Percentiles rank a stretch among this genome's conserved stretches.
phyloP scores from a whole-genome alignment of 1,140 invertebrate species.

The Zaprionus capensis region DNA sequence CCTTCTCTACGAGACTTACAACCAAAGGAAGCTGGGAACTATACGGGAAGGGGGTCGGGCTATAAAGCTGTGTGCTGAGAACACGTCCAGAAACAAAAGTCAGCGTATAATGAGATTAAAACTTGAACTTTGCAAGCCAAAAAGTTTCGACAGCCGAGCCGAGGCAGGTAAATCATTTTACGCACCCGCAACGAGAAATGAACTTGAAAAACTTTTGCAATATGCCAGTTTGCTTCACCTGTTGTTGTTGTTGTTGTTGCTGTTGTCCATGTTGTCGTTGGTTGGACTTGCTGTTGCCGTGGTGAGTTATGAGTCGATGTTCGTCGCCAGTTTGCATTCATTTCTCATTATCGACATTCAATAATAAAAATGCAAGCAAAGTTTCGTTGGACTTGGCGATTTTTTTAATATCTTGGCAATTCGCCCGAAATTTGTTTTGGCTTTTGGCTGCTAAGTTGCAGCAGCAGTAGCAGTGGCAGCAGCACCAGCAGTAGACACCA shows the following conservation, averaged over 20 bases:
- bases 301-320: conserved; percentile 55
- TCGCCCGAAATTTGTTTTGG: conserved; percentile 63
- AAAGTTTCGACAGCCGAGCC: conserved; percentile 74
- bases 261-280: neutral
- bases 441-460: conserved; percentile 68
- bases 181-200: conserved; percentile 76
- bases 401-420: conserved; percentile 68
- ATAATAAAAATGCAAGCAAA: conserved; percentile 64
- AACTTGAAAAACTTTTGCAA: conserved; percentile 77
- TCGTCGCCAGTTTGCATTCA: conserved; percentile 61
- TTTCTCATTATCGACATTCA: conserved; percentile 79
- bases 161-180: conserved; percentile 80
- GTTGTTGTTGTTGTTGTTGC: neutral
- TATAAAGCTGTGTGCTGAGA: conserved; percentile 12
- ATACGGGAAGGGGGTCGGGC: neutral
- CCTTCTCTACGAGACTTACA: conserved; percentile 29
- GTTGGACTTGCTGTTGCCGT: neutral
- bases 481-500: conserved; percentile 60
- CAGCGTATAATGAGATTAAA: conserved; percentile 83
- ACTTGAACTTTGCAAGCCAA: conserved; percentile 76
- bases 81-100: conserved; percentile 77
- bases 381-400: conserved; percentile 41
- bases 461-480: conserved; percentile 4
- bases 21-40: neutral
- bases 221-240: conserved; percentile 53